These are phyloP conservation scores for Dryomyza anilis DNA, from an alignment of 2,888 invertebrate species.

Conservation along the genomic window DNA sequence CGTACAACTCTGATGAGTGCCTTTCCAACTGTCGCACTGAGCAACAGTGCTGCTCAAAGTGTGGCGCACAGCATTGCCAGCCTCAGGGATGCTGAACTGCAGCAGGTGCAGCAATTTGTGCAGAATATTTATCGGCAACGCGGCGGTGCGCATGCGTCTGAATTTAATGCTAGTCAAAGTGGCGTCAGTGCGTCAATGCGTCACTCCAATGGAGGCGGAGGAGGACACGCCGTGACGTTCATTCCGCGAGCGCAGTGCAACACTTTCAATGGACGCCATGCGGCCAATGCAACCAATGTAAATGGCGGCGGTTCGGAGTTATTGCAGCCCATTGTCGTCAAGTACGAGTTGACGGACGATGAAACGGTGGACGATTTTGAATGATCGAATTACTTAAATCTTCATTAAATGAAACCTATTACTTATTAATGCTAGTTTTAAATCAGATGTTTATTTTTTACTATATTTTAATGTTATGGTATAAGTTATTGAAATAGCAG, in stretches of 20 bases:
- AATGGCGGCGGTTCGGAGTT: background rate
- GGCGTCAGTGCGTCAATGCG: no score
- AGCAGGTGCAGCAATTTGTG: constrained; percentile 34
- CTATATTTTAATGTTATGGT: no score
- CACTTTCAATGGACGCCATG: background rate
- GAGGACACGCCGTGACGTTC: background rate
- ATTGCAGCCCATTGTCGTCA: constrained; percentile 7
- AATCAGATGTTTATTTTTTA: no score
- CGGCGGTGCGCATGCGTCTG: no score
- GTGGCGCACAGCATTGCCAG: constrained; percentile 34
- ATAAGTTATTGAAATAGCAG: no score
- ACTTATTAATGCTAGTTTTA: no score
- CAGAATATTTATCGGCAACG: constrained; percentile 21
- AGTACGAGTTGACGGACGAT: constrained; percentile 8
- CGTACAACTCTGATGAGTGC: background rate
- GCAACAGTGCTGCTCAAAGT: constrained; percentile 25
- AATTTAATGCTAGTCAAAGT: no score
- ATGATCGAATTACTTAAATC: no score
- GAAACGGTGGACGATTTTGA: constrained; percentile 5
- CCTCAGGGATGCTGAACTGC: constrained; percentile 33
- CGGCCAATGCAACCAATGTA: background rate
- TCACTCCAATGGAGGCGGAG: constrained; percentile 23
- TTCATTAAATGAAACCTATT: no score
- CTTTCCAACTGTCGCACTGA: background rate
- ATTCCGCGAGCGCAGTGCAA: background rate